Conservation (phyloP, 2,888 invertebrate species). For the Philonicus albiceps region DNA sequence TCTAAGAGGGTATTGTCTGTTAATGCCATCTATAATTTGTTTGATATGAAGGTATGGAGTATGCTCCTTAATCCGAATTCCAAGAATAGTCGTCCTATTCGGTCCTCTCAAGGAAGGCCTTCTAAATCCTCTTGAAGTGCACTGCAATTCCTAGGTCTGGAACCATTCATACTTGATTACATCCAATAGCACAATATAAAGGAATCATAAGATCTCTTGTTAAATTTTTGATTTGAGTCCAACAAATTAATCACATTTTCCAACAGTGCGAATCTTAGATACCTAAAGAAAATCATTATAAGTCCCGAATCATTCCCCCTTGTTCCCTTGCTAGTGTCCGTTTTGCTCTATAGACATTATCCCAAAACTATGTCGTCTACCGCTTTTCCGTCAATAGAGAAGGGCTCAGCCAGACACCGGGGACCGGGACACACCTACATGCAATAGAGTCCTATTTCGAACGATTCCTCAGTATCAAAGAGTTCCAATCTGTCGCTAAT, state of each 20-base stretch:
- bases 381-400: neutral
- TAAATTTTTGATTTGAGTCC: neutral
- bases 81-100: neutral
- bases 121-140: neutral
- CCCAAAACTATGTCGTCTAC: neutral
- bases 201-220: neutral
- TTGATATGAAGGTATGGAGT: neutral
- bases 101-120: neutral
- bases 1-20: neutral
- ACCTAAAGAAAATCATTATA: neutral
- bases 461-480: constrained; percentile 1
- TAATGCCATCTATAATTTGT: neutral
- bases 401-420: neutral
- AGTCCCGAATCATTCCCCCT: neutral
- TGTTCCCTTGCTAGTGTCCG: neutral
- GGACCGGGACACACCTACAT: neutral
- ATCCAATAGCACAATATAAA: neutral
- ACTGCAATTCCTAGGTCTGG: neutral
- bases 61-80: neutral
- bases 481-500: constrained; percentile 33
- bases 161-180: neutral
- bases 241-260: constrained; percentile 11
- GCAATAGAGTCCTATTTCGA: neutral
- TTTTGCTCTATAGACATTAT: neutral
- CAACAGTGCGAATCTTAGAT: neutral